Percentiles rank a stretch among this genome's conserved stretches.
phyloP scores from a whole-genome alignment of 2,113 vertebrate genomes.

The Herpetotheres cachinnans region DNA sequence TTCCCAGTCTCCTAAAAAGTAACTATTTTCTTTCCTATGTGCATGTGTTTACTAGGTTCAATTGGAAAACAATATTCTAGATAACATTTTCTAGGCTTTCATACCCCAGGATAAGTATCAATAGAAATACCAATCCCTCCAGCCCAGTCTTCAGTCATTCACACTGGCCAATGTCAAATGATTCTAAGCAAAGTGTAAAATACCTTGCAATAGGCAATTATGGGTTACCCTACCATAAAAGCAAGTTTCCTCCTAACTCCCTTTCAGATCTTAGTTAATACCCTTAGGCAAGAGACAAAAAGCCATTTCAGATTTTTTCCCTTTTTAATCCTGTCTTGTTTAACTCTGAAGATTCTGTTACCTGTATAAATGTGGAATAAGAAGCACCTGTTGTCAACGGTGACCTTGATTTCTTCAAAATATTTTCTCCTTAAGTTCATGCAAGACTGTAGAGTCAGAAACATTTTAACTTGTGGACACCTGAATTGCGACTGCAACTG shows the following conservation, averaged over 20 bases:
- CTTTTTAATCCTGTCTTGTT: neutral
- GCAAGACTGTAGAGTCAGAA: neutral
- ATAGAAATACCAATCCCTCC: neutral
- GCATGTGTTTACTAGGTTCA: neutral
- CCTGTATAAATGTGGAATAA: neutral
- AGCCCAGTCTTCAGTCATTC: neutral
- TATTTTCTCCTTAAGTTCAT: neutral
- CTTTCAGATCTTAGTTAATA: neutral
- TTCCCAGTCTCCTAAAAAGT: neutral
- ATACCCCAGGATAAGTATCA: neutral
- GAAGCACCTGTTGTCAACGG: neutral
- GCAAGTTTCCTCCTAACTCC: neutral
- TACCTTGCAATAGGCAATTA: neutral
- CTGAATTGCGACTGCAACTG: neutral
- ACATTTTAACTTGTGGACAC: neutral
- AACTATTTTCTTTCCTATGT: neutral
- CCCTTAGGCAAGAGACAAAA: neutral
- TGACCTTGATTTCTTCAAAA: neutral
- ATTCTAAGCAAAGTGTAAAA: neutral
- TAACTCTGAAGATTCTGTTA: neutral
- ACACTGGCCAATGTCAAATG: neutral
- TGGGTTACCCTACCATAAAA: neutral
- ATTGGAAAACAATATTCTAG: neutral
- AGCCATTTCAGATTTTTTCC: neutral
- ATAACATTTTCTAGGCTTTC: neutral